A percentile compares a stretch with the other conserved stretches of the same genome.
Conservation (phyloP, 2,113 vertebrate genomes). For the Heptranchias perlo region DNA sequence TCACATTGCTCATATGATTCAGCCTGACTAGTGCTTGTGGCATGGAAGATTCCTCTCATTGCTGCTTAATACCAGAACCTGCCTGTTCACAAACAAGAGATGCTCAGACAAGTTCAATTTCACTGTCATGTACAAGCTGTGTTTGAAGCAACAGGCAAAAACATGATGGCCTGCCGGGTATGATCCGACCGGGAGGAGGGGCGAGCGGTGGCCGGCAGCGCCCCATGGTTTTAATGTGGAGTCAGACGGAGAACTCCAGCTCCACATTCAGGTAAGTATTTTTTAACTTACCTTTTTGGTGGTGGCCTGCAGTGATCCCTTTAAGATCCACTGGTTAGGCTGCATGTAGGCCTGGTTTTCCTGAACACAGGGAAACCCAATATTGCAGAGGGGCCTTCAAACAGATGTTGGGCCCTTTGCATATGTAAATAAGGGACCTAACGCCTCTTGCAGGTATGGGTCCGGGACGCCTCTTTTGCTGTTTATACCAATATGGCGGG, state of each 20-base stretch:
- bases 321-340: neutral
- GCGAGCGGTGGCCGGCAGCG: neutral
- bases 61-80: too few species aligned
- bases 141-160: too few species aligned
- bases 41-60: too few species aligned
- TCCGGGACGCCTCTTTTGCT: neutral
- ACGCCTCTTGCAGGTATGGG: neutral
- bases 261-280: neutral
- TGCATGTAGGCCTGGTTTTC: neutral
- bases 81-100: too few species aligned
- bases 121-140: too few species aligned
- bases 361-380: neutral
- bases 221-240: neutral
- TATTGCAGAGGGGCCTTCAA: neutral
- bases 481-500: neutral
- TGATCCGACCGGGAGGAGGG: neutral
- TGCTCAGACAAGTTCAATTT: too few species aligned
- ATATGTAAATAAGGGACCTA: neutral
- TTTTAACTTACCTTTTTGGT: neutral
- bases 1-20: too few species aligned
- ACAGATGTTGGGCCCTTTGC: neutral
- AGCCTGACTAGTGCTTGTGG: too few species aligned
- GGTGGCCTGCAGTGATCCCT: neutral
- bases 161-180: too few species aligned
- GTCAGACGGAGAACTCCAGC: too few species aligned